Evolutionary conservation across 2,113 vertebrate species (phyloP).

Genomic region (Xiphorhynchus elegans): DNA sequence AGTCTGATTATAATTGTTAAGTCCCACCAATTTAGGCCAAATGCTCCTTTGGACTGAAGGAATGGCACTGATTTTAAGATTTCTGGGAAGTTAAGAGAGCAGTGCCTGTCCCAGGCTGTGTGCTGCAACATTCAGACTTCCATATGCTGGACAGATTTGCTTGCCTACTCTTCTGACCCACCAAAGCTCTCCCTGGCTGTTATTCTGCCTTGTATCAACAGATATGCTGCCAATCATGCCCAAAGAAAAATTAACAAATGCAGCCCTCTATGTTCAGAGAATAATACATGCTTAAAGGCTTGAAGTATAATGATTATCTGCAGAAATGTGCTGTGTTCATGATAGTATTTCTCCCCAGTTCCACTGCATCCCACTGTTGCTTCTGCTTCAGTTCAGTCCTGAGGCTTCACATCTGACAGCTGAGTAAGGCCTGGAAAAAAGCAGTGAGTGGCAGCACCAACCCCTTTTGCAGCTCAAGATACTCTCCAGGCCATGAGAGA

Average conservation of each 20-base stretch:
- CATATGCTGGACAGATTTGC: conserved; percentile 8
- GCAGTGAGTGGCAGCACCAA: background rate
- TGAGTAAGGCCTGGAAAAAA: background rate
- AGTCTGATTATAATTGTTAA: background rate
- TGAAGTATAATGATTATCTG: background rate
- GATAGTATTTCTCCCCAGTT: background rate
- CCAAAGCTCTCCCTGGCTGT: background rate
- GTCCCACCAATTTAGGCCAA: background rate
- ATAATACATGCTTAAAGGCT: background rate
- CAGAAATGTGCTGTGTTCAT: background rate
- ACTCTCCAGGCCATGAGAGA: background rate
- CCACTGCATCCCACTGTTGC: background rate
- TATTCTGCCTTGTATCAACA: conserved; percentile 1
- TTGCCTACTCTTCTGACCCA: conserved; percentile 33
- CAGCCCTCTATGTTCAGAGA: background rate
- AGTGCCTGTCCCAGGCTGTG: background rate
- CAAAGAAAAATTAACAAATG: background rate
- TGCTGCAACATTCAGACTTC: background rate
- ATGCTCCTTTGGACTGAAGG: background rate
- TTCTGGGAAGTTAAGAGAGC: background rate
- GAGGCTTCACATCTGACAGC: background rate
- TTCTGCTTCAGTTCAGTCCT: background rate
- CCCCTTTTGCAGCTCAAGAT: background rate
- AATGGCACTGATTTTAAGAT: background rate
- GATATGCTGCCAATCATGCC: background rate